Evolutionary conservation across 2,113 vertebrate species (phyloP), one percentile per base, ranked within the genome.

Genomic region (Spea bombifrons): DNA sequence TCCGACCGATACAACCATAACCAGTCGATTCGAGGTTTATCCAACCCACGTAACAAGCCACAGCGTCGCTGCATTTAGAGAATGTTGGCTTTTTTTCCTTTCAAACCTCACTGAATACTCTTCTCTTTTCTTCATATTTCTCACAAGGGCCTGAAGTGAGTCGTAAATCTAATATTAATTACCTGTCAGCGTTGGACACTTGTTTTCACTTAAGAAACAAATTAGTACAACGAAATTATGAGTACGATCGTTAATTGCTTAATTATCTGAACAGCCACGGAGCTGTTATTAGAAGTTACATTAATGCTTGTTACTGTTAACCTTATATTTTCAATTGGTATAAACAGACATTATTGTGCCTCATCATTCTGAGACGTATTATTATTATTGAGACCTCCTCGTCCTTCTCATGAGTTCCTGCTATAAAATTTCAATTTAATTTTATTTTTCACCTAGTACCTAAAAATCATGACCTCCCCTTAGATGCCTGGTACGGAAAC

Each of bases 251-350:
- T 68, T 77, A 70, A 77, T 70, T 70, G 55, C 55, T 47, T 70
- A 69, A 77, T 70, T 70, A 77, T 70, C 15, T 59, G 57, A 59
- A 30, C 15, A 67, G 30, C 53, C 44, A 30, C 45, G 66, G 16
- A 48, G 66, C 46, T 70, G 66, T 43, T 47, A 76, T 76, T 69
- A 50, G 65, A 75, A 65, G 30, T 66, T 57, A 53, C 66, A 66
- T 49, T 30, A 66, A 55, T 68, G 52, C 63, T 77, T 55, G 43
- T 48, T 63, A 49, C 47, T 63, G 50, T 77, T 70, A 61, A 77
- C 66, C 66, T 77, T 70, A 59, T 16, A 5, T 4, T 49, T 70
- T 3, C 66, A 70, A 10, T 50, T 61, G 8, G 12, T 46, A 61
- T 70, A 59, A 44, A 43, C 53, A 70, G 9, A 10, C 61, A 67